phyloP scores from a whole-genome alignment of 2,888 invertebrate genomes.

The Noctua fimbriata region DNA sequence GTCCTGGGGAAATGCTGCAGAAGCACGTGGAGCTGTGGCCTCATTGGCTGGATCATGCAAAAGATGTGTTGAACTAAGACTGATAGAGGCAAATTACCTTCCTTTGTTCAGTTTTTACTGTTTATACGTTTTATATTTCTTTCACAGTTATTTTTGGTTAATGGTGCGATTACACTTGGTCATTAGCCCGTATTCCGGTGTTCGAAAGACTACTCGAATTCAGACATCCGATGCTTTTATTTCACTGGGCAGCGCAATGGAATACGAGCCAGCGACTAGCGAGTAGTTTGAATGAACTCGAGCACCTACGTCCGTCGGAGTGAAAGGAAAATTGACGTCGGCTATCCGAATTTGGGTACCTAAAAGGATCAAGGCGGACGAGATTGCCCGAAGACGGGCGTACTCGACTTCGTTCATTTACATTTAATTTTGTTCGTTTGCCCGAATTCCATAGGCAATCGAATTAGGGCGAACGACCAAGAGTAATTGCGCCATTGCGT shows the following conservation, averaged over 20 bases:
- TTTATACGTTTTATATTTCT: neutral
- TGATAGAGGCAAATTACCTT: neutral
- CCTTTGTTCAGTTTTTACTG: neutral
- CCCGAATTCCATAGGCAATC: neutral
- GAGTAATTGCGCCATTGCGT: too few relatives aligned
- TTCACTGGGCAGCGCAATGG: neutral
- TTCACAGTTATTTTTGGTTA: neutral
- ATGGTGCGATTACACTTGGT: neutral
- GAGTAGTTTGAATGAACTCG: neutral
- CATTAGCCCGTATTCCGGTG: neutral
- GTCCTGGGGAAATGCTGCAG: constrained; percentile 89
- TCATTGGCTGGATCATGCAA: constrained; percentile 73
- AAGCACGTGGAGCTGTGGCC: constrained; percentile 88
- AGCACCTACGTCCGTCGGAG: neutral
- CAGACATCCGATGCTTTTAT: neutral
- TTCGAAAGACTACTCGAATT: neutral
- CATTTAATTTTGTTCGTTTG: neutral
- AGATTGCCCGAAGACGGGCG: neutral
- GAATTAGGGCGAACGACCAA: neutral
- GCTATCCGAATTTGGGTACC: neutral
- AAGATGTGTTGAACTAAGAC: constrained; percentile 61
- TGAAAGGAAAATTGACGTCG: neutral
- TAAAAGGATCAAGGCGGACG: neutral
- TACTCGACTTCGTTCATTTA: neutral
- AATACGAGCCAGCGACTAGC: neutral